Base-by-base conservation (phyloP, 2,113 vertebrate genomes). In the Patagioenas fasciata region DNA sequence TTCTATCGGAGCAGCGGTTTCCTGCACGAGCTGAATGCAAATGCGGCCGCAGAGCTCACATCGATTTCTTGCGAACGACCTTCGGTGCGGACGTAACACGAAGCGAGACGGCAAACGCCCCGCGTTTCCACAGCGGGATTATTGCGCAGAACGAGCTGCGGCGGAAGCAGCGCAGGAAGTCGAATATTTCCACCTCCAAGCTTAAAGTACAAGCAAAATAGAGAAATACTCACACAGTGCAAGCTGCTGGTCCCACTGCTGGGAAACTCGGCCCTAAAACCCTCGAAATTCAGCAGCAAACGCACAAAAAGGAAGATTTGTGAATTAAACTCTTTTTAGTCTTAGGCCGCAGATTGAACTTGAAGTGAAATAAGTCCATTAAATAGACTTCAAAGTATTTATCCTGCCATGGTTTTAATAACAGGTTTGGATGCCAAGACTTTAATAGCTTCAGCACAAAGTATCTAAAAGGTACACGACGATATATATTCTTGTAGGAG, bases 371-470 rank as follows among this genome's bases (percentile, higher is more conserved):
- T 23, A 89, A 94, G 85, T 61, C 79, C 50, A 83, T 80, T 80
- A 90, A 93, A 50, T 0, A 32, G 72, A 74, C 80, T 94, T 94
- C 85, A 86, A 94, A 97, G 95, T 83, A 83, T 93, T 92, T 86
- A 57, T 47, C 69, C 79, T n/a, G 53, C 31, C 85, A 20, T 13
- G 19, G 82, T 6, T 91, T 83, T 95, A 93, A 95, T 86, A 93
- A 93, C 4, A 84, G 72, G 28, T 62, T 80, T 51, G 72, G 36
- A 23, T 8, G 83, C 91, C 95, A 90, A 29, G 91, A 58, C 54
- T 82, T 93, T 57, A 80, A 92, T 53, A 79, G 95, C 92, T 73
- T 15, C 92, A 70, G 80, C 82, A 88, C 60, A 40, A 92, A 65
- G 24, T 23, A 90, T 50, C 92, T 28, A 10, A 51, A 71, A 32